Base-by-base conservation (phyloP, 2,113 vertebrate species). In the Urocynchramus pylzowi region DNA sequence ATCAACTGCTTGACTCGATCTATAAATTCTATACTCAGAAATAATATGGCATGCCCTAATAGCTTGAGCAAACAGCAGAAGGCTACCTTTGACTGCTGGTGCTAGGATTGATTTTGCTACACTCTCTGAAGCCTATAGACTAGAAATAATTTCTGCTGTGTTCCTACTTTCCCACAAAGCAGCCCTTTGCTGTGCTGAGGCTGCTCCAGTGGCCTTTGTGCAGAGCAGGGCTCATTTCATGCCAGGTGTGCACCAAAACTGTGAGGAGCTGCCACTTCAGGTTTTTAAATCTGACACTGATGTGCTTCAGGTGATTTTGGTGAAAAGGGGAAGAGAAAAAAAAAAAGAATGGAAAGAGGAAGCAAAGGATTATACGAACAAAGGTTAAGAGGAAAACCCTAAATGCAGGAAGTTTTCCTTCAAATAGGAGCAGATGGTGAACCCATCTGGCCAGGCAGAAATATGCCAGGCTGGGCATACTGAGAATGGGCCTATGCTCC, bases 371-470 rank as follows among this genome's bases (percentile, higher is more conserved):
- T 22, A 21, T 27, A 22, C 26, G 80, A 91, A 77, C 78, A 94
- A 87, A 93, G 83, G 79, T 96, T 84, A 87, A 61, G 78, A 95
- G 94, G 86, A 89, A 95, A 96, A 69, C 49, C 89, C 89, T 60
- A 81, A 86, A 79, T 93, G 47, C 49, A 50, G 79, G 79, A 89
- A 95, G 83, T 78, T 93, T 71, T 95, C 57, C 56, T 89, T 67
- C 67, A 92, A 86, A 85, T 3, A 53, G 44, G 76, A 97, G 83
- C 96, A 97, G 94, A 97, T 95, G 96, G 94, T 63, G 44, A 11
- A 67, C 89, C 95, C 94, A 96, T 96, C 96, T 97, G 95, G 90
- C 68, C 85, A 71, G 75, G 84, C 91, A 91, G 86, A n/a, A 86
- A 57, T 60, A 23, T 57, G 93, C 93, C 90, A 95, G 95, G 80